Conservation (phyloP, 2,888 invertebrate species). For the Drosophila bunnanda region DNA sequence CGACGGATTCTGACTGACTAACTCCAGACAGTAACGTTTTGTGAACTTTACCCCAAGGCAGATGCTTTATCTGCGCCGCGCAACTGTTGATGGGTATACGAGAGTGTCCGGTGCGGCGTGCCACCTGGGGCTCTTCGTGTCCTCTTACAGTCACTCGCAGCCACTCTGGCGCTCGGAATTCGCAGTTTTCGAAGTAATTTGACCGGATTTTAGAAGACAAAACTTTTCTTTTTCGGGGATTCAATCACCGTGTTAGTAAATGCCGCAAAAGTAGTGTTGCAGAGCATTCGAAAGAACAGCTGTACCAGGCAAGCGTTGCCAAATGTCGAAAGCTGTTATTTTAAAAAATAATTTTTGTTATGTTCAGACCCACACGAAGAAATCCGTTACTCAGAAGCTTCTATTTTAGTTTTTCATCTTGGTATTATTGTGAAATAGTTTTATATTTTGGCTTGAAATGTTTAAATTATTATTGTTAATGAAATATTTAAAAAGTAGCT, state of each 20-base stretch:
- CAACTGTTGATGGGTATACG: background rate
- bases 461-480: too few species aligned
- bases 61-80: constrained; percentile 3
- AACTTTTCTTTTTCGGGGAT: background rate
- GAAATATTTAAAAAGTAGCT: too few species aligned
- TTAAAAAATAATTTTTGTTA: too few species aligned
- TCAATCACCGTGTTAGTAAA: constrained; percentile 4
- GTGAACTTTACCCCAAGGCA: constrained; percentile 46
- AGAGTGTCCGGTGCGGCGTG: background rate
- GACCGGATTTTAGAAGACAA: background rate
- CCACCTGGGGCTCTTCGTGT: background rate
- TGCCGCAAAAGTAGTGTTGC: background rate
- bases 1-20: constrained; percentile 35
- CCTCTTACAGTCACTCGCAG: background rate
- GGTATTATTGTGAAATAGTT: too few species aligned
- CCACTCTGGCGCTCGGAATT: too few species aligned
- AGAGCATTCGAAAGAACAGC: background rate
- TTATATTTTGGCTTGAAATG: too few species aligned
- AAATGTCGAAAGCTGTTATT: background rate
- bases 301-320: background rate
- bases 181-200: background rate
- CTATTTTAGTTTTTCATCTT: too few species aligned
- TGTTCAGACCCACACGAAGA: too few species aligned
- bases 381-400: too few species aligned
- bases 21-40: constrained; percentile 20